These are phyloP conservation scores for Coptotermes formosanus DNA, from an alignment of 1,140 invertebrate genomes.

Conservation along the genomic window DNA sequence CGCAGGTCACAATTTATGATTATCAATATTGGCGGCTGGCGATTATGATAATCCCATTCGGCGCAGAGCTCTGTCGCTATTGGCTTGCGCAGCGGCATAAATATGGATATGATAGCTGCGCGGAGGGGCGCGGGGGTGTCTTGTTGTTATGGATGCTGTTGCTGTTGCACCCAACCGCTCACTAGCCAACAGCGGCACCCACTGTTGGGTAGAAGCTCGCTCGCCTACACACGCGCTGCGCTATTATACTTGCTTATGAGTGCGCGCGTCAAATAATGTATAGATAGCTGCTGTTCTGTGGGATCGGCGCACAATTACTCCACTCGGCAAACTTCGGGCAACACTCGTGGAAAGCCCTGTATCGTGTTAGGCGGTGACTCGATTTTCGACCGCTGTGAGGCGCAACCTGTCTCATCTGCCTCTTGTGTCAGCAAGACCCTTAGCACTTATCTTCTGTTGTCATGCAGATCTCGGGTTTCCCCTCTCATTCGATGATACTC, in stretches of 20 bases:
- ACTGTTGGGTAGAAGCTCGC: neutral
- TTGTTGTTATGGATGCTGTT: neutral
- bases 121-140: neutral
- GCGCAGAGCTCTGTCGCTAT: slow-evolving; percentile 25
- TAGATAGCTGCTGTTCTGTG: no score
- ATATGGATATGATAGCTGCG: slow-evolving; percentile 32
- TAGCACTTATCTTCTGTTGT: neutral
- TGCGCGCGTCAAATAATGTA: slow-evolving; percentile 1
- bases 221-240: neutral
- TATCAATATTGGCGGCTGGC: slow-evolving; percentile 29
- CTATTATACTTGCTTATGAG: neutral
- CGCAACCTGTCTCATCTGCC: slow-evolving; percentile 24
- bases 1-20: slow-evolving; percentile 34
- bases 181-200: neutral
- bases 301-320: no score
- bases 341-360: no score
- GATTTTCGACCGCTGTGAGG: slow-evolving; percentile 21
- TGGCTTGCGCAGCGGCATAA: slow-evolving; percentile 30
- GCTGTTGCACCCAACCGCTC: slow-evolving; percentile 14
- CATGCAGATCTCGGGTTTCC: no score
- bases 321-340: no score
- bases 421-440: neutral
- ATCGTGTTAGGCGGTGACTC: slow-evolving; percentile 16
- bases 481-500: no score
- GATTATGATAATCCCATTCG: slow-evolving; percentile 35